A percentile compares a stretch with the other conserved stretches of the same genome.
These are phyloP conservation scores for Rhynchomys soricoides DNA, from an alignment of 2,113 vertebrate species.

Conservation along the genomic window DNA sequence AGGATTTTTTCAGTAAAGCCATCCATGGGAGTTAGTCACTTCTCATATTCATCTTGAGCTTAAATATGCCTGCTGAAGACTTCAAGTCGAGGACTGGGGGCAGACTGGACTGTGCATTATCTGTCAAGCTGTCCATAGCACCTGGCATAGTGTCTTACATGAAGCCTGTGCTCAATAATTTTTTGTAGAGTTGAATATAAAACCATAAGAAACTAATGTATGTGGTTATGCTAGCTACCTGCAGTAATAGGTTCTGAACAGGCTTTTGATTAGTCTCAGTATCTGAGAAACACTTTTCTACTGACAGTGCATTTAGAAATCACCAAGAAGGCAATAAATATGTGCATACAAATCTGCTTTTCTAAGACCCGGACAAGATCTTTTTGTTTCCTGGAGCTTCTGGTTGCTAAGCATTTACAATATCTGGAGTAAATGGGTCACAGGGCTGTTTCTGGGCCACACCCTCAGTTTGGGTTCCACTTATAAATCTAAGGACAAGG, in stretches of 20 bases:
- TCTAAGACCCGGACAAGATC: conserved; percentile 36
- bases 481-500: neutral
- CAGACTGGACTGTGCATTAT: neutral
- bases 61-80: neutral
- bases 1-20: neutral
- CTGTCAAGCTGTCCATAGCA: neutral
- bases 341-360: conserved; percentile 57
- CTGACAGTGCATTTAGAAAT: conserved; percentile 70
- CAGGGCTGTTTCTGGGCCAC: neutral
- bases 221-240: conserved; percentile 65
- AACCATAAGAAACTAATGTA: conserved; percentile 64
- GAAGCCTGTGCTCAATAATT: conserved; percentile 30
- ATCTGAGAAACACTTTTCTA: conserved; percentile 64
- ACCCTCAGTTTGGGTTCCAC: neutral
- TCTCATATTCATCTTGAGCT: neutral
- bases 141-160: neutral
- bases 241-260: conserved; percentile 60
- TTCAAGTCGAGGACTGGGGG: neutral
- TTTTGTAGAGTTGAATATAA: conserved; percentile 69
- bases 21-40: neutral
- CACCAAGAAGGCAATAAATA: conserved; percentile 62
- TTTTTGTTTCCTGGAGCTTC: conserved; percentile 39
- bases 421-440: neutral
- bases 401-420: neutral
- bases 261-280: conserved; percentile 75